These are phyloP conservation scores for Eupelmus urozonus DNA, from an alignment of 2,888 invertebrate species.

Conservation along the genomic window DNA sequence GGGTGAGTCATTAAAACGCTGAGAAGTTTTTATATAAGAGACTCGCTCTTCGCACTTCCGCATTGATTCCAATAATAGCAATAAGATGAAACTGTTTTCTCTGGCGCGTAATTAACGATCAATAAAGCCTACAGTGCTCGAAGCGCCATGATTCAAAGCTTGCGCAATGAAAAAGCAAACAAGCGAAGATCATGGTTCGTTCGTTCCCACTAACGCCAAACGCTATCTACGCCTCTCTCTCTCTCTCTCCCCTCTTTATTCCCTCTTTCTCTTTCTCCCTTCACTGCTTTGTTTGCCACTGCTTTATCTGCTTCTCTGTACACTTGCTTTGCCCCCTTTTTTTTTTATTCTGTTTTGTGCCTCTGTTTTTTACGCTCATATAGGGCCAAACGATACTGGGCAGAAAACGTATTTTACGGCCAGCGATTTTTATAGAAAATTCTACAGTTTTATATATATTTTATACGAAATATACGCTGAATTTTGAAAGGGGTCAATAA, in stretches of 20 bases:
- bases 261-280: background rate
- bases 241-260: background rate
- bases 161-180: constrained; percentile 22
- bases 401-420: constrained; percentile 14
- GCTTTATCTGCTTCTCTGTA: constrained; percentile 23
- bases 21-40: too few species aligned
- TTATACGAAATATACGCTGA: too few species aligned
- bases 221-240: background rate
- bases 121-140: background rate
- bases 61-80: background rate
- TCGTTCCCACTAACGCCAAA: constrained; percentile 1
- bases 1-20: too few species aligned
- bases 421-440: background rate
- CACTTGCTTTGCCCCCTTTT: constrained; percentile 1
- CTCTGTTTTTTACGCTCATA: constrained; percentile 8
- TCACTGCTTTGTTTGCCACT: constrained; percentile 8
- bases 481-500: too few species aligned
- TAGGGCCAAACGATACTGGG: background rate
- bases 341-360: constrained; percentile 12
- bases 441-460: too few species aligned
- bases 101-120: constrained; percentile 18
- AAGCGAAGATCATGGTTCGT: constrained; percentile 26
- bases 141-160: constrained; percentile 10
- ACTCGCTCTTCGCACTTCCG: too few species aligned
- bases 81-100: background rate